Evolutionary conservation across 2,797 vertebrate genomes (phyloP).

Genomic region (Sebastes itinus): DNA sequence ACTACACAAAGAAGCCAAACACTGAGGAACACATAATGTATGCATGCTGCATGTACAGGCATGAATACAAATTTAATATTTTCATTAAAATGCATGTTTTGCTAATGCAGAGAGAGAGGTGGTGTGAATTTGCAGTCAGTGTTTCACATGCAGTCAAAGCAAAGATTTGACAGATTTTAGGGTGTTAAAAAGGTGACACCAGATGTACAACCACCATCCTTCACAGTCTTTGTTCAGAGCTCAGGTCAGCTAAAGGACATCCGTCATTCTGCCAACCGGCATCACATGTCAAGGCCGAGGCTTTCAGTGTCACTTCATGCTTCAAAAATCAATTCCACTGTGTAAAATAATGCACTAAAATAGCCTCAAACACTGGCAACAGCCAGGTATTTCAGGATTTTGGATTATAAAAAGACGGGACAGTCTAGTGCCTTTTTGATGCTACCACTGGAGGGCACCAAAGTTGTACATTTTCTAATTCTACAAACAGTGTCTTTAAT

Average conservation of each 20-base stretch:
- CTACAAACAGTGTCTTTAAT: not conserved
- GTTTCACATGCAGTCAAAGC: not conserved
- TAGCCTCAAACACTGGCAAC: not conserved
- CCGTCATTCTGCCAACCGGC: conserved; percentile 33
- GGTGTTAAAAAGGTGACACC: not conserved
- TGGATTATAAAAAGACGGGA: not conserved
- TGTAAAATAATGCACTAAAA: not conserved
- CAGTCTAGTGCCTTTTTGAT: not conserved
- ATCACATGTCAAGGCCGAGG: conserved; percentile 16
- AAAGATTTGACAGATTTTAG: not conserved
- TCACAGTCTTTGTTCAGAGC: not conserved
- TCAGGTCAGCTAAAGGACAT: conserved; percentile 24
- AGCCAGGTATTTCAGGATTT: not conserved
- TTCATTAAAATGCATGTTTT: not conserved
- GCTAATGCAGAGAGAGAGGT: not conserved
- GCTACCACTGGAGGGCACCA: not conserved
- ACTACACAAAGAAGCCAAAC: conserved; percentile 7
- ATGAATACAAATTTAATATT: conserved; percentile 3
- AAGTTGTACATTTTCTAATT: not conserved
- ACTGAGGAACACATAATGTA: conserved; percentile 16
- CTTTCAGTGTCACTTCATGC: not conserved
- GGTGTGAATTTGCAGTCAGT: not conserved
- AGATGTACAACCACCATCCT: not conserved
- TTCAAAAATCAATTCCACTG: not conserved
- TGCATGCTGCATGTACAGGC: not conserved